phyloP scores from a whole-genome alignment of 2,113 vertebrate species.

The Collichthys lucidus region DNA sequence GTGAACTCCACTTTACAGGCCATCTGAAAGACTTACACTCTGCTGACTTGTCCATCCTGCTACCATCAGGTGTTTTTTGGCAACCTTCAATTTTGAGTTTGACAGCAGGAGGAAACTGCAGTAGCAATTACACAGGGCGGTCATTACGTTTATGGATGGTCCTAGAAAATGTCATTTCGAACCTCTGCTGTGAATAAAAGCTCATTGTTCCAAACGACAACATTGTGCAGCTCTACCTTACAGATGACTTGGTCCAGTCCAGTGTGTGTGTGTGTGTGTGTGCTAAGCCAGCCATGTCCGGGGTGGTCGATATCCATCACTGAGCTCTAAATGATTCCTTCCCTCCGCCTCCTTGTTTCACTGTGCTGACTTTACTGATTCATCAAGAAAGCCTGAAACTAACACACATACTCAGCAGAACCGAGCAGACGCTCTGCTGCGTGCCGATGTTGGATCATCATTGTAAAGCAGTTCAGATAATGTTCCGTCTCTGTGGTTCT shows the following conservation, averaged over 20 bases:
- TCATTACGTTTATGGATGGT: background rate
- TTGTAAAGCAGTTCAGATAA: background rate
- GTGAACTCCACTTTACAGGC: background rate
- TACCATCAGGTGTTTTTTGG: background rate
- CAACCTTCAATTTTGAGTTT: background rate
- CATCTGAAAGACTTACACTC: background rate
- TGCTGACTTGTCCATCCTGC: background rate
- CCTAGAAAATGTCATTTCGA: background rate
- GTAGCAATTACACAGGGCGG: too few species aligned
- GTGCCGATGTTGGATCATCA: conserved; percentile 11
- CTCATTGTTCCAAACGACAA: background rate
- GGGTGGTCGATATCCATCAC: conserved; percentile 50
- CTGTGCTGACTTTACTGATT: conserved; percentile 62
- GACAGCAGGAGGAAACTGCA: background rate
- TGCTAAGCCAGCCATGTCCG: background rate
- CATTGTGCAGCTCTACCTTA: background rate
- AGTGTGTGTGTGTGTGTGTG: background rate
- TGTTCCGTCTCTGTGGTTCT: conserved; percentile 28
- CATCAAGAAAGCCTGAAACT: conserved; percentile 36
- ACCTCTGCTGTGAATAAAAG: background rate
- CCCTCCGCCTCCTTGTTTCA: background rate
- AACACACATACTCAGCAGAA: conserved; percentile 44
- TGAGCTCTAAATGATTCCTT: conserved; percentile 29
- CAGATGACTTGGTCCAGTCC: background rate
- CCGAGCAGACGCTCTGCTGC: conserved; percentile 1